Base-by-base conservation (phyloP, 2,888 invertebrate genomes). In the Conistra vaccinii region DNA sequence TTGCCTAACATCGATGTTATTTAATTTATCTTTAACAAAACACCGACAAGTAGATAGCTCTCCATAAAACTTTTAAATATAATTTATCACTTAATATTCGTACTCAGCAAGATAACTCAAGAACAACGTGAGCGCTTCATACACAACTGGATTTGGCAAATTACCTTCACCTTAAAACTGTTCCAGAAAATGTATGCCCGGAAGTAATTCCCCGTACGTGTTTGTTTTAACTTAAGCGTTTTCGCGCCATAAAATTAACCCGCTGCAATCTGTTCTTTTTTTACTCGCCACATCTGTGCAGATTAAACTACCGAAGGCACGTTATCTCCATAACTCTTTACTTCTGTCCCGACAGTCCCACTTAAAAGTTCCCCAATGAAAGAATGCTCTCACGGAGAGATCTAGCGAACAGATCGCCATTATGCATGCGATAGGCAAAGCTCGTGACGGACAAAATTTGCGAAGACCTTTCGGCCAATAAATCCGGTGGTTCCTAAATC, bases 401-500 rank as follows among this genome's bases (percentile, higher is more conserved):
- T 85, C 88, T 88, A 83, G 80, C 87, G 85, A 90, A 89, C 89
- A 85, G 90, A 90, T 92, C 85, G 86, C 84, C 84, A 89, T 92
- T 92, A 92, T 92, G 91, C 91, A 93, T 92, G 90, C 93, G 92
- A 93, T 93, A 91, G 90, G 88, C 89, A 90, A 89, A 89, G 87
- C 90, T 89, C 93, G 92, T 92, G 93, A 93, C 93, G 91, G 91
- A 93, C 91, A 87, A 91, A 95, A 93, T 94, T 94, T 93, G 91
- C 91, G 86, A 90, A 91, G 90, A 92, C 93, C 93, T 91, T 93
- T 93, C 90, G 88, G 89, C 90, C 90, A 91, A 94, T 95, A 95
- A 95, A 95, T 95, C 92, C 91, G 89, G 91, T 90, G 92, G 92
- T 92, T 92, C 92, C 94, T 92, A 94, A 95, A 95, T 95, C 94